Percentiles rank a stretch among this genome's conserved stretches.
Conservation (phyloP, 1,140 invertebrate species). For the Meloidogyne hapla region DNA sequence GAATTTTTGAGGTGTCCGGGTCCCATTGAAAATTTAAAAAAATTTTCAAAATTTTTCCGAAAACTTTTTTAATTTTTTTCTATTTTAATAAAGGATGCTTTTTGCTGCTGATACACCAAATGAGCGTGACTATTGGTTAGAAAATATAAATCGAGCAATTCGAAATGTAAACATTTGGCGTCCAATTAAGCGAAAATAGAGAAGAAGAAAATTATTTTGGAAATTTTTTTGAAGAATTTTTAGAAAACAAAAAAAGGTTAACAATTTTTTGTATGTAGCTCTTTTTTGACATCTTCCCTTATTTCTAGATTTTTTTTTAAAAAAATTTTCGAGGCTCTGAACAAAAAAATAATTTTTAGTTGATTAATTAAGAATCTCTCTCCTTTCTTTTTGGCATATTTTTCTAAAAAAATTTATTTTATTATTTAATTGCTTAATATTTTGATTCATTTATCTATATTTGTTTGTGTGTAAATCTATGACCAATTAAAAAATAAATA, state of each 20-base stretch:
- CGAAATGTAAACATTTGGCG: slow-evolving; percentile 38
- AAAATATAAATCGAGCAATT: slow-evolving; percentile 34
- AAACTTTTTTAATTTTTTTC: neutral
- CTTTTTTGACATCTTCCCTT: too few species aligned
- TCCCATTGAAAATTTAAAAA: slow-evolving; percentile 26
- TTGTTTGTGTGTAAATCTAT: neutral
- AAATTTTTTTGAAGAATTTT: too few species aligned
- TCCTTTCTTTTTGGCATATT: too few species aligned
- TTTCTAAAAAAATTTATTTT: too few species aligned
- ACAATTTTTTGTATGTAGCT: too few species aligned
- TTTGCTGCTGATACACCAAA: slow-evolving; percentile 37
- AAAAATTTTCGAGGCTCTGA: too few species aligned
- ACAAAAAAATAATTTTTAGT: too few species aligned
- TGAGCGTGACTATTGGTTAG: slow-evolving; percentile 33
- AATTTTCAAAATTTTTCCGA: too few species aligned
- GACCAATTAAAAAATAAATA: neutral
- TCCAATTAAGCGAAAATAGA: slow-evolving; percentile 10
- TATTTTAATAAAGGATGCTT: slow-evolving; percentile 19
- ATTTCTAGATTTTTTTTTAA: too few species aligned
- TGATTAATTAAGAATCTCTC: too few species aligned
- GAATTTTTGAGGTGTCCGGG: neutral
- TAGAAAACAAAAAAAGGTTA: too few species aligned
- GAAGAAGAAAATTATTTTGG: too few species aligned
- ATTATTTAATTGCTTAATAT: neutral
- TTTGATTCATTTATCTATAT: neutral